A percentile compares a stretch with the other conserved stretches of the same genome.
phyloP scores from a whole-genome alignment of 2,888 invertebrate genomes.

The Plemyria rubiginata region DNA sequence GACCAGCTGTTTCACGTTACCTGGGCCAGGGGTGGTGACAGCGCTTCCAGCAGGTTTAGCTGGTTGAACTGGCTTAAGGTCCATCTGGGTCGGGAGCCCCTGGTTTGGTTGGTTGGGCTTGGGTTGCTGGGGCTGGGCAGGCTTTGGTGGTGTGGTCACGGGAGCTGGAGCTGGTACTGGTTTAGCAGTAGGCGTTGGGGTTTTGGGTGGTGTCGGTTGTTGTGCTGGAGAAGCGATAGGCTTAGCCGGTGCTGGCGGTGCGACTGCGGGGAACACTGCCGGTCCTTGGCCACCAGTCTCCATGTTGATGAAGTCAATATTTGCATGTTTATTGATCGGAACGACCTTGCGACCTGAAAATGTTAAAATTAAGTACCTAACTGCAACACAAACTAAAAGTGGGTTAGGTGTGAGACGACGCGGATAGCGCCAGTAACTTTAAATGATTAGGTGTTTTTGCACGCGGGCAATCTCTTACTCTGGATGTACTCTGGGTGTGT shows the following conservation, averaged over 20 bases:
- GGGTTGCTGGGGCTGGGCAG: conserved; percentile 38
- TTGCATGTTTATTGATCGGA: conserved; percentile 74
- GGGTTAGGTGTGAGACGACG: neutral
- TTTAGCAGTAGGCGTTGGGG: conserved; percentile 32
- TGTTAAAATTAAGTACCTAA: neutral
- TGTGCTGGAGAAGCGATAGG: conserved; percentile 35
- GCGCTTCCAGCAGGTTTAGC: conserved; percentile 56
- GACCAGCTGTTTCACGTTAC: conserved; percentile 70
- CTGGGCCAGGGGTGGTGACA: conserved; percentile 72
- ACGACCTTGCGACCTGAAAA: conserved; percentile 64
- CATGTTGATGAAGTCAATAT: conserved; percentile 77
- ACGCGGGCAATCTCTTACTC: too few relatives aligned
- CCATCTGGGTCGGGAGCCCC: conserved; percentile 51
- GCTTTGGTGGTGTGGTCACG: conserved; percentile 35
- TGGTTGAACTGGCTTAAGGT: conserved; percentile 61
- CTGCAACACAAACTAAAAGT: neutral
- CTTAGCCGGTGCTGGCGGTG: conserved; percentile 34
- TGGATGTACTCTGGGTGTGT: too few relatives aligned
- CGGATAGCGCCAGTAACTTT: neutral
- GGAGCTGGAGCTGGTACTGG: conserved; percentile 41
- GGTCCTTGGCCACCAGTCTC: conserved; percentile 61
- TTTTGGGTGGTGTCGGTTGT: conserved; percentile 14
- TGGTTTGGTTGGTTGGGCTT: conserved; percentile 32
- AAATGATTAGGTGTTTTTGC: too few relatives aligned
- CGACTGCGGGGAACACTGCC: neutral